phyloP scores from a whole-genome alignment of 2,113 vertebrate genomes.

The Melanocharis versteri region DNA sequence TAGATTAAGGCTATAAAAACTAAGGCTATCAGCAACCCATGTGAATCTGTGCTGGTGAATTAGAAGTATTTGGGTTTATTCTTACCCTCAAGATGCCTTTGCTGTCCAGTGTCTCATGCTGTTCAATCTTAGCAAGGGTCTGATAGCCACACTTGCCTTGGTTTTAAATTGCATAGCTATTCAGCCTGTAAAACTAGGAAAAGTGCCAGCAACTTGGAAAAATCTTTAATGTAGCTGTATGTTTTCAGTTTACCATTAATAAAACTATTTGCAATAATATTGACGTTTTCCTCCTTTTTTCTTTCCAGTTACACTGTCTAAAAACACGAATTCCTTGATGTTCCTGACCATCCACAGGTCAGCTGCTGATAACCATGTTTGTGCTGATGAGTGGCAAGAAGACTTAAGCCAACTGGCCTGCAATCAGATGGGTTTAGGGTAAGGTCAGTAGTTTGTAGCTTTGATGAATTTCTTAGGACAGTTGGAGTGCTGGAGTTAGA shows the following conservation, averaged over 20 bases:
- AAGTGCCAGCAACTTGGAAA: not conserved
- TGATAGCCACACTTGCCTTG: not conserved
- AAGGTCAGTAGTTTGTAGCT: conserved; percentile 89
- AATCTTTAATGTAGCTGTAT: not conserved
- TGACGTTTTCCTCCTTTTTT: conserved; percentile 26
- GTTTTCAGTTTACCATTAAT: not conserved
- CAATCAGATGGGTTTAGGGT: conserved; percentile 94
- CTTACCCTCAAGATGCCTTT: not conserved
- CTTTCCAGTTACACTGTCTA: conserved; percentile 82
- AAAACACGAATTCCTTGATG: conserved; percentile 64
- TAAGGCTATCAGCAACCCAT: not conserved
- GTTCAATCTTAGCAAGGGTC: not conserved
- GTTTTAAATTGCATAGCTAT: not conserved
- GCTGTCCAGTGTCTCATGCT: not conserved
- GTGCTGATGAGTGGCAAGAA: conserved; percentile 89
- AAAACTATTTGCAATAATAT: not conserved
- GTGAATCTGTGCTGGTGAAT: not conserved
- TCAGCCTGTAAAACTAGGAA: not conserved
- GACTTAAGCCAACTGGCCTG: conserved; percentile 85
- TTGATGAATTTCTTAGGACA: conserved; percentile 53
- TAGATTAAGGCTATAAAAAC: not conserved
- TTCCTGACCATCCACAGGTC: conserved; percentile 82
- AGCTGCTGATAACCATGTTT: conserved; percentile 82
- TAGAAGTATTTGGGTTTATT: not conserved
- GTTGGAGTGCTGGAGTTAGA: not conserved